phyloP scores from a whole-genome alignment of 2,888 invertebrate species.

The Pandemis heparana region DNA sequence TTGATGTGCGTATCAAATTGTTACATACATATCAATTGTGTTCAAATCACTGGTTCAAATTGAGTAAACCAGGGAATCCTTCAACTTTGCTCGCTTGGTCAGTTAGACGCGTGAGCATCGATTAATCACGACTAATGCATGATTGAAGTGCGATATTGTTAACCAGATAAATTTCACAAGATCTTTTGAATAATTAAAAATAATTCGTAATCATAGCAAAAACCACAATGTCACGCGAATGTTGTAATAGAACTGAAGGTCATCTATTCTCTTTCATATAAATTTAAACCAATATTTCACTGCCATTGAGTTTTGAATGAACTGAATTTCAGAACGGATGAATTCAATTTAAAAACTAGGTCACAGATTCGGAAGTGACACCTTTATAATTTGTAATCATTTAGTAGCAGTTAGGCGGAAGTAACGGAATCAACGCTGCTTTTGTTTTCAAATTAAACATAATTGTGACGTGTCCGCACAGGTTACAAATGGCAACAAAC shows the following conservation, averaged over 20 bases:
- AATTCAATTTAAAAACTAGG: slow-evolving; percentile 41
- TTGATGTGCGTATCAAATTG: slow-evolving; percentile 35
- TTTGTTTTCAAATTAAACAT: slow-evolving; percentile 50
- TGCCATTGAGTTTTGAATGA: background rate
- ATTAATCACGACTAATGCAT: slow-evolving; percentile 19
- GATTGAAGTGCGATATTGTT: slow-evolving; percentile 22
- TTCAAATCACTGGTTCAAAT: slow-evolving; percentile 18
- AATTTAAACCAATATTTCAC: background rate
- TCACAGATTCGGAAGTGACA: slow-evolving; percentile 50
- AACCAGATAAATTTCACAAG: slow-evolving; percentile 17
- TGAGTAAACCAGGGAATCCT: slow-evolving; percentile 36
- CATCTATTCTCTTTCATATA: background rate
- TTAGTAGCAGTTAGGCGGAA: slow-evolving; percentile 51
- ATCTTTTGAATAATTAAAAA: background rate
- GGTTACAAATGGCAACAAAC: background rate
- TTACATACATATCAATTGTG: slow-evolving; percentile 34
- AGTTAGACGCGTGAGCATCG: background rate
- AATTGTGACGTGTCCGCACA: slow-evolving; percentile 15
- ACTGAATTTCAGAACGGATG: slow-evolving; percentile 5
- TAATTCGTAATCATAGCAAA: slow-evolving; percentile 10
- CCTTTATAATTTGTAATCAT: slow-evolving; percentile 44
- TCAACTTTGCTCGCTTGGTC: slow-evolving; percentile 34
- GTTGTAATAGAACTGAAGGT: slow-evolving; percentile 7
- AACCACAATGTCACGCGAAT: slow-evolving; percentile 6
- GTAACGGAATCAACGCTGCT: slow-evolving; percentile 52